Percentiles rank a stretch among this genome's conserved stretches.
phyloP scores from a whole-genome alignment of 2,888 invertebrate species.

The Acleris literana region DNA sequence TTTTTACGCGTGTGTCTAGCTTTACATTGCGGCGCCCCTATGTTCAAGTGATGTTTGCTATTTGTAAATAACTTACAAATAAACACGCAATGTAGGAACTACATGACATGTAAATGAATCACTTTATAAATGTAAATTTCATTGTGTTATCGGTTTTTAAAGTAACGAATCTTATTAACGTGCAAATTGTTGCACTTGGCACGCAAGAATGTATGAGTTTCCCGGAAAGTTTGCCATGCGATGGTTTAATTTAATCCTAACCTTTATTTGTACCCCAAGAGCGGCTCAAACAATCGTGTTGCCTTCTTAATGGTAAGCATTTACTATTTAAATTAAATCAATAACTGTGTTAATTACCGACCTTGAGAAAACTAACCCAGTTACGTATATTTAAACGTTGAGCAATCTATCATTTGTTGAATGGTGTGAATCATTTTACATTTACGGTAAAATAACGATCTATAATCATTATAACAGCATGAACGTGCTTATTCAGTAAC shows the following conservation, averaged over 20 bases:
- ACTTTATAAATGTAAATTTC: slow-evolving; percentile 11
- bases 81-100: slow-evolving; percentile 4
- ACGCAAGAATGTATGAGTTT: slow-evolving; percentile 42
- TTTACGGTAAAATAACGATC: not conserved
- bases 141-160: slow-evolving; percentile 23
- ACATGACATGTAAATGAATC: slow-evolving; percentile 11
- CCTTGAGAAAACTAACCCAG: too few relatives aligned
- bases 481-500: slow-evolving; percentile 8
- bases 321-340: too few relatives aligned
- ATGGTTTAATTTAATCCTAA: not conserved
- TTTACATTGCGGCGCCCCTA: not conserved
- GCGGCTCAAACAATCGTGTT: too few relatives aligned
- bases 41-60: not conserved
- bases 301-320: too few relatives aligned
- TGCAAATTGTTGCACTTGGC: slow-evolving; percentile 49
- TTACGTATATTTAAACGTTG: too few relatives aligned
- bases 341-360: too few relatives aligned
- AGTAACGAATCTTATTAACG: slow-evolving; percentile 45
- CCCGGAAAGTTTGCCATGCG: not conserved
- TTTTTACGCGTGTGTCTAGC: not conserved
- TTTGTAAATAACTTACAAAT: slow-evolving; percentile 5
- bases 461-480: slow-evolving; percentile 2
- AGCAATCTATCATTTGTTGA: too few relatives aligned
- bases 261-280: not conserved
- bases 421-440: too few relatives aligned